Conservation (phyloP, 2,113 vertebrate species). For the Dryoscopus gambensis region DNA sequence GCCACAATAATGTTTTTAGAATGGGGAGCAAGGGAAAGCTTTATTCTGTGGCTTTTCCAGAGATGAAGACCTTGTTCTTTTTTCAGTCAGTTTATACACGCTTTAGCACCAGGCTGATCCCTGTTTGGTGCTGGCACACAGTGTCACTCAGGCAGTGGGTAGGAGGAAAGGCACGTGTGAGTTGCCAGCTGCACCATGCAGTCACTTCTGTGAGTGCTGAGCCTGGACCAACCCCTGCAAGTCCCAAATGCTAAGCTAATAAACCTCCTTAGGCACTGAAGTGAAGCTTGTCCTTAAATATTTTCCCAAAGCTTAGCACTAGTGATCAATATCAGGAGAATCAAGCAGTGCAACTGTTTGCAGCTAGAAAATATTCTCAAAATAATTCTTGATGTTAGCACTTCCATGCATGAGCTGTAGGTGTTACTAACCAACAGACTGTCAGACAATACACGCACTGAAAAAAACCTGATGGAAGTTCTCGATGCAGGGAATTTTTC, state of each 20-base stretch:
- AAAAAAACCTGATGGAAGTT: not conserved
- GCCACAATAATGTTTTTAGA: not conserved
- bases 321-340: not conserved
- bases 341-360: not conserved
- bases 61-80: not conserved
- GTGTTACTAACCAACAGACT: not conserved
- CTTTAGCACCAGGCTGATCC: not conserved
- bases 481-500: not conserved
- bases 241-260: not conserved
- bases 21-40: not conserved
- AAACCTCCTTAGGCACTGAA: not conserved
- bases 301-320: not conserved
- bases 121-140: not conserved
- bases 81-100: not conserved
- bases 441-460: not conserved
- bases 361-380: not conserved
- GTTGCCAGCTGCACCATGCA: not conserved
- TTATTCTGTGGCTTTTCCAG: not conserved
- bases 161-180: not conserved
- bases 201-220: not conserved
- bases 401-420: not conserved
- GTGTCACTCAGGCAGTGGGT: not conserved
- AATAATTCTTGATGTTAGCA: not conserved
- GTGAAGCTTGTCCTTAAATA: not conserved
- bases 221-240: not conserved